phyloP scores from a whole-genome alignment of 2,113 vertebrate genomes.

The Bos javanicus region DNA sequence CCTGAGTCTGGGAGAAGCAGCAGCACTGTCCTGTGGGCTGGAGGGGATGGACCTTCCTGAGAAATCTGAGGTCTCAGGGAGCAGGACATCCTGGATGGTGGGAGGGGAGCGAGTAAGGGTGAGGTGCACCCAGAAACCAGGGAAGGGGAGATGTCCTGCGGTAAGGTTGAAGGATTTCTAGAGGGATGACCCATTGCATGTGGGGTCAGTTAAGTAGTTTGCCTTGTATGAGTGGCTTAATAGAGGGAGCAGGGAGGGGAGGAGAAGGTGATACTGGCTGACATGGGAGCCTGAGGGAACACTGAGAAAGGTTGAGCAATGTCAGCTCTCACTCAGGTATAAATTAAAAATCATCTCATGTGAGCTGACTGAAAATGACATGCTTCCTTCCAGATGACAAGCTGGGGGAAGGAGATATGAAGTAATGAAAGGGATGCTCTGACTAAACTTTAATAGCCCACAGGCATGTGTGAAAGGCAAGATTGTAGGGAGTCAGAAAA shows the following conservation, averaged over 20 bases:
- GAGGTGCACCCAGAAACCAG: not conserved
- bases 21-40: not conserved
- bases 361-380: not conserved
- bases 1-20: not conserved
- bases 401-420: not conserved
- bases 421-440: not conserved
- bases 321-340: not conserved
- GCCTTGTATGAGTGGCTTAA: not conserved
- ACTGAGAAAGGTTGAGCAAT: not conserved
- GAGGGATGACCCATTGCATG: not conserved
- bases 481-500: not conserved
- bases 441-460: not conserved
- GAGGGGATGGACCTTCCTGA: not conserved
- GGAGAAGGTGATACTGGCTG: not conserved
- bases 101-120: not conserved
- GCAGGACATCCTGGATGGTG: not conserved
- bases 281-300: not conserved
- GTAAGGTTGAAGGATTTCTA: not conserved
- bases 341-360: not conserved
- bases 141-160: rapidly evolving
- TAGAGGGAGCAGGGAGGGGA: not conserved
- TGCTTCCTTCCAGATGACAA: not conserved
- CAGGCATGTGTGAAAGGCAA: not conserved
- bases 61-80: not conserved
- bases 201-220: not conserved